These are phyloP conservation scores for Spinus olivaceus DNA, from an alignment of 2,797 vertebrate genomes.

Conservation along the genomic window DNA sequence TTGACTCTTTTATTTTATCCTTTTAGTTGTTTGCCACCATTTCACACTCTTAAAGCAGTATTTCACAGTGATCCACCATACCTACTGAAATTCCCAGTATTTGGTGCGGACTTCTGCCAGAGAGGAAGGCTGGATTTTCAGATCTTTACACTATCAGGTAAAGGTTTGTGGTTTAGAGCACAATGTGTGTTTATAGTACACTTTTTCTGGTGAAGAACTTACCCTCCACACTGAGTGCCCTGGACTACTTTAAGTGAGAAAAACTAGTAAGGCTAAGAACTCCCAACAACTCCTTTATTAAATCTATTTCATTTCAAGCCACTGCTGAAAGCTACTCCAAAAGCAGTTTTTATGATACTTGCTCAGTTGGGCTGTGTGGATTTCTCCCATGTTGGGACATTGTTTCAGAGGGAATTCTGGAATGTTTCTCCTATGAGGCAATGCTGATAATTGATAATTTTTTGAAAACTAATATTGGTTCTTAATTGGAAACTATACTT, in stretches of 20 bases:
- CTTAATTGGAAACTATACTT: neutral
- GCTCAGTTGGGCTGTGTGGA: neutral
- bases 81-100: neutral
- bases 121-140: neutral
- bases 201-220: neutral
- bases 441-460: neutral
- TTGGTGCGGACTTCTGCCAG: neutral
- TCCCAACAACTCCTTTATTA: neutral
- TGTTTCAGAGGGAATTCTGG: neutral
- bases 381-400: accelerated
- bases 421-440: neutral
- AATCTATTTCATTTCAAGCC: neutral
- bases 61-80: neutral
- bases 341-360: neutral
- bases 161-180: neutral
- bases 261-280: neutral
- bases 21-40: neutral
- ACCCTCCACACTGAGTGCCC: neutral
- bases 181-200: neutral
- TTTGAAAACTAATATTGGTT: accelerated
- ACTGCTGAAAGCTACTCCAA: neutral
- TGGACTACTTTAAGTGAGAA: neutral
- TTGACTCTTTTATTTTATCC: neutral
- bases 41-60: neutral
- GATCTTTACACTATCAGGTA: neutral